phyloP scores from a whole-genome alignment of 2,113 vertebrate species.

The Plestiodon gilberti region DNA sequence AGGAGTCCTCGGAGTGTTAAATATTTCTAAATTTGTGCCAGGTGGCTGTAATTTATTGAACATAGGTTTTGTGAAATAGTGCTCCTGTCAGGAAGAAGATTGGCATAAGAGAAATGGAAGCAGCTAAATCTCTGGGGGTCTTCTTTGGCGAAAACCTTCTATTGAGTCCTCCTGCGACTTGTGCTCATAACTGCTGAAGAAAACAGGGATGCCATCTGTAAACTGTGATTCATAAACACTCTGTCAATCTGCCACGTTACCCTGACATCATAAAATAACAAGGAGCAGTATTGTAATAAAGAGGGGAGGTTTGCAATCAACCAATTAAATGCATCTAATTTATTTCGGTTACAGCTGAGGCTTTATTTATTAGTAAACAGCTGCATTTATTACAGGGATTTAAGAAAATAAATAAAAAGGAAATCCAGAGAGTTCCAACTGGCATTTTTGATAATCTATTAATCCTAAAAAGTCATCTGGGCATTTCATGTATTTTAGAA shows the following conservation, averaged over 20 bases:
- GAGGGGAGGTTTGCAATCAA: conserved; percentile 79
- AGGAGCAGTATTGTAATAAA: conserved; percentile 85
- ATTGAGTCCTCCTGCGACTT: conserved; percentile 80
- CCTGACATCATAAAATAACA: conserved; percentile 87
- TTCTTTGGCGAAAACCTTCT: conserved; percentile 80
- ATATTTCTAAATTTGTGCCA: conserved; percentile 72
- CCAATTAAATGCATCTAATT: conserved; percentile 88
- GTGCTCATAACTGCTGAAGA: conserved; percentile 80
- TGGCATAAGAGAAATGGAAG: conserved; percentile 81
- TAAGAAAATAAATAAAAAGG: conserved; percentile 39
- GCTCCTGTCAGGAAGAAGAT: conserved; percentile 77
- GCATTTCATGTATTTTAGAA: conserved; percentile 63
- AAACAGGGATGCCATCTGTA: conserved; percentile 87
- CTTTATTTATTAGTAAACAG: conserved; percentile 89
- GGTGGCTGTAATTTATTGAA: conserved; percentile 74
- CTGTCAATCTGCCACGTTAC: conserved; percentile 85
- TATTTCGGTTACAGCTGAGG: conserved; percentile 88
- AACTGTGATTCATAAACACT: conserved; percentile 89
- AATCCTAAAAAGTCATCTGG: conserved; percentile 82
- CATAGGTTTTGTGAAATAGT: conserved; percentile 75
- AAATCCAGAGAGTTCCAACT: conserved; percentile 74
- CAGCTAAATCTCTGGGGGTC: conserved; percentile 83
- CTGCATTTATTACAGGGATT: conserved; percentile 82
- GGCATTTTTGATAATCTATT: conserved; percentile 82
- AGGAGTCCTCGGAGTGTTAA: conserved; percentile 65